Base-by-base conservation (phyloP, 2,888 invertebrate genomes). In the Zootermopsis nevadensis region DNA sequence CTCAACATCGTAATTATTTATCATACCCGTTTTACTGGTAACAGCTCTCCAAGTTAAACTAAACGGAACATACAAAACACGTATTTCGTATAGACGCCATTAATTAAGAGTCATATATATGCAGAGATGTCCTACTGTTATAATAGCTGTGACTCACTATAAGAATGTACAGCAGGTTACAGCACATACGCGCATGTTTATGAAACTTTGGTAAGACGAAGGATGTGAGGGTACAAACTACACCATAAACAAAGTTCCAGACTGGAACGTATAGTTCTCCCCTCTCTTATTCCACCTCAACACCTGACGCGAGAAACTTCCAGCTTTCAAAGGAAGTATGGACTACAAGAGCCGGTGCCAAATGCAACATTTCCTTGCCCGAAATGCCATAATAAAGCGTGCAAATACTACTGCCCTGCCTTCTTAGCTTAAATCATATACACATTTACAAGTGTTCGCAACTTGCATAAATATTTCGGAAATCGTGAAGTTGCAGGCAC, bases 41-140 rank as follows among this genome's bases (percentile, higher is more conserved):
- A 69, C 22, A 33, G 22, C 69, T 69, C 19, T 69, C 33, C 0
- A 31, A 69, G 31, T 30, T 48, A 69, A 69, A 19, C 69, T 30
- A 33, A 69, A 69, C 33, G 33, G 69, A 31, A 69, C 31, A 24
- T 69, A 33, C 19, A 33, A 10, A n/a, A 31, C 31, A 27, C 15
- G 24, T 33, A 33, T 69, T 12, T 33, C 22, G 33, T 15, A 22
- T 69, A 60, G 3, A 60, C 60, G 22, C 69, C 31, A 69, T 69
- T 69, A 82, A 84, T 84, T 84, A 82, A 82, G 82, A 76, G 80
- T 82, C 82, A 82, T 84, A 82, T 84, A 84, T 84, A 84, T 84
- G 82, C 84, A 82, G 81, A 67, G 66, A 77, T 48, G 77, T 2
- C 33, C 12, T 33, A 69, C 22, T 4, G 2, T 33, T 67, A 67